Evolutionary conservation across 2,797 vertebrate genomes (phyloP).

Genomic region (Catamblyrhynchus diadema): DNA sequence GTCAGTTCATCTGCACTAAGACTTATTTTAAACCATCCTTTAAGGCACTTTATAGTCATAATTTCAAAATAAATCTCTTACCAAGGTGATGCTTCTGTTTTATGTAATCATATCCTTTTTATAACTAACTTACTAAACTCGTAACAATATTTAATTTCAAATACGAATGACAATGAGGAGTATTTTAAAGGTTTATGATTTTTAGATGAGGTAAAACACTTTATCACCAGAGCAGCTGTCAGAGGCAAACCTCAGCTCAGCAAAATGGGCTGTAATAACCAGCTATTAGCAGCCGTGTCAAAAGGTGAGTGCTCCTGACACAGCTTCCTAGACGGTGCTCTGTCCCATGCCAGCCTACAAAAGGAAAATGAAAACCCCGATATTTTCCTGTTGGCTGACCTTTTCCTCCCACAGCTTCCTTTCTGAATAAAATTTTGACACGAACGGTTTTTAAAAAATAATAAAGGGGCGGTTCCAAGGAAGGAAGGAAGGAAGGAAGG

Average conservation of each 20-base stretch:
- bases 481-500: not conserved
- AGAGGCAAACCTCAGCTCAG: not conserved
- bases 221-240: not conserved
- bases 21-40: not conserved
- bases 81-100: not conserved
- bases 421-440: not conserved
- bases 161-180: not conserved
- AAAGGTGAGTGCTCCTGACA: not conserved
- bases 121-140: not conserved
- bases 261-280: not conserved
- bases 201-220: not conserved
- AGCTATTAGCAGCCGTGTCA: not conserved
- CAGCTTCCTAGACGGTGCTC: not conserved
- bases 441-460: not conserved
- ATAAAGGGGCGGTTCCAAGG: not conserved
- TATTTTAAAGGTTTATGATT: not conserved
- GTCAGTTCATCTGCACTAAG: not conserved
- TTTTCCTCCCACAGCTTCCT: conserved; percentile 34
- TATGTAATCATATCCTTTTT: not conserved
- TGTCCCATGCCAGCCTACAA: not conserved
- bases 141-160: not conserved
- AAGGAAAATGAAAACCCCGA: not conserved
- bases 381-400: conserved; percentile 56
- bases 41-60: not conserved
- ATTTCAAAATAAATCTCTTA: not conserved